A percentile compares a stretch with the other conserved stretches of the same genome.
These are phyloP conservation scores for Callocephalon fimbriatum DNA, from an alignment of 2,113 vertebrate species.

Conservation along the genomic window DNA sequence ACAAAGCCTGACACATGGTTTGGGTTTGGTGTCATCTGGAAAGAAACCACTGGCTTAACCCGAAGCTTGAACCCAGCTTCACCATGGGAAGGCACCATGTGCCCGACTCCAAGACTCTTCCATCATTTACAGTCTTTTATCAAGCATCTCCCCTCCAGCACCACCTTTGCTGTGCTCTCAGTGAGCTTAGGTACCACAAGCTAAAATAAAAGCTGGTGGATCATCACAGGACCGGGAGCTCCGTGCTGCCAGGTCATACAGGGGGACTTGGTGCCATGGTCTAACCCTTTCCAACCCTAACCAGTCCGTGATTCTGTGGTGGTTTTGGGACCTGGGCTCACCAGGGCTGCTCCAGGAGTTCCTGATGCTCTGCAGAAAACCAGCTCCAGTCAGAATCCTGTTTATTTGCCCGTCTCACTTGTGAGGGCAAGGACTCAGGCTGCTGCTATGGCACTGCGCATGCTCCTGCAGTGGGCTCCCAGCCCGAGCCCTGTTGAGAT, in stretches of 20 bases:
- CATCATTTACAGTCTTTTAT: background rate
- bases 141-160: background rate
- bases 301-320: background rate
- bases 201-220: background rate
- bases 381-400: background rate
- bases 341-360: background rate
- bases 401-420: background rate
- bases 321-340: background rate
- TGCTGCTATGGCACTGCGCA: fast-evolving
- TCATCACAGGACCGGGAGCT: background rate
- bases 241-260: background rate
- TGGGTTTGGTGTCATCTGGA: background rate
- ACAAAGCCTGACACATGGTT: no score
- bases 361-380: background rate
- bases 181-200: background rate
- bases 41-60: background rate
- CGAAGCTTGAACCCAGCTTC: background rate
- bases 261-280: background rate
- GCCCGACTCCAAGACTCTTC: no score
- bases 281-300: background rate
- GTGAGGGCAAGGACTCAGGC: background rate
- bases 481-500: background rate
- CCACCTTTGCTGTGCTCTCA: background rate
- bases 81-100: no score
- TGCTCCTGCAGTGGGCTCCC: fast-evolving